Conservation (phyloP, 2,113 vertebrate genomes). For the Sphyrna mokarran region DNA sequence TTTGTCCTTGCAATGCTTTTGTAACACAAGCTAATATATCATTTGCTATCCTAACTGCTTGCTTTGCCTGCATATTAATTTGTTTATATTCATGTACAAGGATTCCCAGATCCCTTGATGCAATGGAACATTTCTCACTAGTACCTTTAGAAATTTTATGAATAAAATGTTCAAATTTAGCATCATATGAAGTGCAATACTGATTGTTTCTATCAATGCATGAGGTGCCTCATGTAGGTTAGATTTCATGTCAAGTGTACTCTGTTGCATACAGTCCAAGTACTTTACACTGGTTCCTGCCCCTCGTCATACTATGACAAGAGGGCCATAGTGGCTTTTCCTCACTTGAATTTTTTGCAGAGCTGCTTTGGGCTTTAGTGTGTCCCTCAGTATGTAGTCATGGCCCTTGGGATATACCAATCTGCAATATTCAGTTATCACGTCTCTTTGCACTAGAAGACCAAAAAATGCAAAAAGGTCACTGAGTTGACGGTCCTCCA, state of each 20-base stretch:
- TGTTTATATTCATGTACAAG: too few relatives aligned
- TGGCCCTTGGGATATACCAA: too few relatives aligned
- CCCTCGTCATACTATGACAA: too few relatives aligned
- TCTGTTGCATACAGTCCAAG: not conserved
- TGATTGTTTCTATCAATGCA: not conserved
- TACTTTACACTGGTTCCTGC: not conserved
- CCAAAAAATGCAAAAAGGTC: not conserved
- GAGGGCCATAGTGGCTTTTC: not conserved
- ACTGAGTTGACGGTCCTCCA: not conserved
- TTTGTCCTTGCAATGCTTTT: not conserved
- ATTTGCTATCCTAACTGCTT: too few relatives aligned
- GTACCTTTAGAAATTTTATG: not conserved
- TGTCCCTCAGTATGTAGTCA: too few relatives aligned
- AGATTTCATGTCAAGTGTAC: not conserved
- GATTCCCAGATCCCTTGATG: too few relatives aligned
- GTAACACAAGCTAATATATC: not conserved
- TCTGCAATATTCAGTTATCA: too few relatives aligned
- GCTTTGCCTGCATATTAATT: not conserved
- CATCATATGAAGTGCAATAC: not conserved
- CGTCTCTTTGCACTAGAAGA: not conserved
- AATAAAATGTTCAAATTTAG: not conserved
- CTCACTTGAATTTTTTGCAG: too few relatives aligned
- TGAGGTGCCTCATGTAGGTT: not conserved
- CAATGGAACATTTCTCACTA: too few relatives aligned
- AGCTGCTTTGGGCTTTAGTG: too few relatives aligned